These are phyloP conservation scores for Cyphomyrmex costatus DNA, from an alignment of 1,140 invertebrate genomes.

Conservation along the genomic window DNA sequence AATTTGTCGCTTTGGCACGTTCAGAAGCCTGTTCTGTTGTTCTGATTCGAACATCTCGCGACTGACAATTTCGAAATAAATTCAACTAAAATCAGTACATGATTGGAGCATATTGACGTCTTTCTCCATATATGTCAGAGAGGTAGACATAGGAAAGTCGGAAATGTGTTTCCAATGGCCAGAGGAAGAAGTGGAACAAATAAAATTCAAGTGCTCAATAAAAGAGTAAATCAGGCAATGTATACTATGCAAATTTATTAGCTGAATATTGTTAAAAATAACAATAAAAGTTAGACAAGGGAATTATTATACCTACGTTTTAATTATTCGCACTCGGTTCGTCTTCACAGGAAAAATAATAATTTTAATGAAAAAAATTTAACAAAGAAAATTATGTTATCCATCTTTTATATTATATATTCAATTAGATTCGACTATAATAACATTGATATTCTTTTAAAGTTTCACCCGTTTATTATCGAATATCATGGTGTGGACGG, in stretches of 20 bases:
- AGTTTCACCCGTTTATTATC: conserved; percentile 12
- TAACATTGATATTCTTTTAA: conserved; percentile 17
- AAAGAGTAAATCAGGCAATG: background rate
- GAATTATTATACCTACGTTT: background rate
- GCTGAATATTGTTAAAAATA: background rate
- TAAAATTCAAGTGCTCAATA: background rate
- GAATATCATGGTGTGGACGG: conserved; percentile 12
- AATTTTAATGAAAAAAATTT: background rate
- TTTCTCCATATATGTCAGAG: background rate
- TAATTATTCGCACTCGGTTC: background rate
- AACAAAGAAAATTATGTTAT: background rate
- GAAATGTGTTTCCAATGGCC: conserved; percentile 5
- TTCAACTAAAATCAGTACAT: conserved; percentile 43
- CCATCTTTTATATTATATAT: too few species aligned
- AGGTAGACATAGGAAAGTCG: background rate
- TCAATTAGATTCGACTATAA: background rate
- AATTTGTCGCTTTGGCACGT: background rate
- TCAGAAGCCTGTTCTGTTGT: background rate
- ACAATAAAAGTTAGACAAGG: background rate
- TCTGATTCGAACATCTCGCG: conserved; percentile 10
- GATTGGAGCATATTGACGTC: conserved; percentile 17
- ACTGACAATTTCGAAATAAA: conserved; percentile 21
- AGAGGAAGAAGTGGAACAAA: background rate
- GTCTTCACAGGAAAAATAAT: background rate
- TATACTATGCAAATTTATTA: background rate